Evolutionary conservation across 2,797 vertebrate genomes (phyloP), one percentile per base, ranked within the genome.

Genomic region (Pseudomugil gertrudae): DNA sequence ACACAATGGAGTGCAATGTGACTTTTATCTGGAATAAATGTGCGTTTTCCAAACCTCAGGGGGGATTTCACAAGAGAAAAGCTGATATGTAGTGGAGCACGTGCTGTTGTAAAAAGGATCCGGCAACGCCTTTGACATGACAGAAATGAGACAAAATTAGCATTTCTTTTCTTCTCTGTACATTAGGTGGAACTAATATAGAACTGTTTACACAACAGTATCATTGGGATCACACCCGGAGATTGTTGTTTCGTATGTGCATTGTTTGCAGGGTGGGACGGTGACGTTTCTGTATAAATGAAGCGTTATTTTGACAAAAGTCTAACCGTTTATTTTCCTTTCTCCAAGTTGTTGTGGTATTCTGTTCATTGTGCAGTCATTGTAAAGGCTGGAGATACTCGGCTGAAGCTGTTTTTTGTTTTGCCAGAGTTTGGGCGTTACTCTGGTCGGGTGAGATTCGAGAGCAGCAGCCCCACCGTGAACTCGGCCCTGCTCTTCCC

Each of bases 401-500:
- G 61, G 9, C 32, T 24, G 0, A 43, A 54, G 24, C 50, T 21
- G 79, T 32, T 35, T 81, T 33, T 72, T 75, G 36, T 47, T 2
- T 59, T 43, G 0, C 32, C 84, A 94, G 94, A 76, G 58, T 93
- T 90, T 21, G 84, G 87, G 2, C 81, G 53, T 36, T 95, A 92
- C 71, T 45, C 77, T 0, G 81, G 82, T 1, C 85, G 83, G 0
- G 85, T 95, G 78, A 86, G 26, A 74, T 94, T 95, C 1, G 87
- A 92, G 82, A 91, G 70, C 72, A 23, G 23, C 19, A 60, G 23
- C 19, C 92, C 93, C 36, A 90, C 79, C 0, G 57, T 36, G 10
- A 84, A 93, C 79, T 90, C 92, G 0, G 87, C 92, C 0, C 87
- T 95, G 72, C 63, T 94, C 81, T 90, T 95, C 73, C 57, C 58